Evolutionary conservation across 2,888 invertebrate genomes (phyloP).

Genomic region (Parnassius orleans): DNA sequence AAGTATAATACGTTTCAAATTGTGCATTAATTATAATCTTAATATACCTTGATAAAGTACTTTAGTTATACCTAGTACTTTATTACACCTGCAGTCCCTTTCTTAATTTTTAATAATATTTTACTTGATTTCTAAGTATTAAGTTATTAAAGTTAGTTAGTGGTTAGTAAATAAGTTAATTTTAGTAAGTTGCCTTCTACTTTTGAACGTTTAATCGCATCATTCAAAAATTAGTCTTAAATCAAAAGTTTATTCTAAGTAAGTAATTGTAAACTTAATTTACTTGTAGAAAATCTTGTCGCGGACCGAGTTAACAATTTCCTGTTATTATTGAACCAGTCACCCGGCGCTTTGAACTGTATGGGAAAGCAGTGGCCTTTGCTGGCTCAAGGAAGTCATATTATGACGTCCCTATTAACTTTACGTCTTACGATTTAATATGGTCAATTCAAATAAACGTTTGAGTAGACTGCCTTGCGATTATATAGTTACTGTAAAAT

Average conservation of each 20-base stretch:
- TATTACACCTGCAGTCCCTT: no score
- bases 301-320: slow-evolving; percentile 35
- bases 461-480: background rate
- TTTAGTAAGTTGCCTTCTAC: no score
- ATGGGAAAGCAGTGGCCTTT: slow-evolving; percentile 63
- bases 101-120: no score
- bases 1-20: no score
- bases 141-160: no score
- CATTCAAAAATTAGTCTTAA: background rate
- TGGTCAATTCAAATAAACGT: slow-evolving; percentile 23
- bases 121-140: no score
- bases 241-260: slow-evolving; percentile 7
- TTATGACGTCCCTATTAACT: slow-evolving; percentile 21
- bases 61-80: no score
- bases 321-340: slow-evolving; percentile 40
- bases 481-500: no score
- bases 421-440: slow-evolving; percentile 20
- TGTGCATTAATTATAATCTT: no score
- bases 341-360: slow-evolving; percentile 30
- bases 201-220: no score
- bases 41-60: no score
- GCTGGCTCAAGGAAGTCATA: slow-evolving; percentile 37
- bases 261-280: slow-evolving; percentile 34
- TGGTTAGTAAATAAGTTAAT: no score
- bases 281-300: slow-evolving; percentile 32